phyloP scores from a whole-genome alignment of 2,797 vertebrate species.

The Spondyliosoma cantharus region DNA sequence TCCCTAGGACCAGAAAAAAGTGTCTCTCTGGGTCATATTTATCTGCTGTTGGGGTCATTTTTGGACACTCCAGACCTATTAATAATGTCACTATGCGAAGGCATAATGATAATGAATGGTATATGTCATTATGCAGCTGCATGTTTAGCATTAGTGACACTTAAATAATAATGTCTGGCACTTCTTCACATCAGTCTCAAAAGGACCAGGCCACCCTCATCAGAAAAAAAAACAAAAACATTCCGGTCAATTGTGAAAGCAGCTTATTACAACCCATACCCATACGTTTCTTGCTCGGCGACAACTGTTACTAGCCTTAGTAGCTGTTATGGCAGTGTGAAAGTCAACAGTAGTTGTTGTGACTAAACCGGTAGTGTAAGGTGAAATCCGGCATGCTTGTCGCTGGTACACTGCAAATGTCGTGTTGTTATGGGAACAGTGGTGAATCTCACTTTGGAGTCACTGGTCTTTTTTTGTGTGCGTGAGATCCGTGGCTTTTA shows the following conservation, averaged over 20 bases:
- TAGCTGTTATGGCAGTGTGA: too few relatives aligned
- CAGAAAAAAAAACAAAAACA: too few relatives aligned
- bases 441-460: too few relatives aligned
- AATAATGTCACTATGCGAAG: neutral
- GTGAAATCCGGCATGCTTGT: too few relatives aligned
- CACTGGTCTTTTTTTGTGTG: neutral
- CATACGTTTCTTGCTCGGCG: too few relatives aligned
- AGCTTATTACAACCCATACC: too few relatives aligned
- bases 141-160: conserved; percentile 46
- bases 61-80: conserved; percentile 20
- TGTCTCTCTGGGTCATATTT: conserved; percentile 11
- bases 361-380: too few relatives aligned
- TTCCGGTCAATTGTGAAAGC: too few relatives aligned
- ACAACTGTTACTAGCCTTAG: too few relatives aligned
- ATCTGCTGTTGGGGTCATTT: neutral
- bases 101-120: conserved; percentile 26
- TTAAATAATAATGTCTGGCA: conserved; percentile 5
- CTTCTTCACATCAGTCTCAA: neutral
- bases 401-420: too few relatives aligned
- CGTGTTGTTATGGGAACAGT: too few relatives aligned
- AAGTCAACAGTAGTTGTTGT: too few relatives aligned
- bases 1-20: neutral
- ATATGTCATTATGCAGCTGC: conserved; percentile 41
- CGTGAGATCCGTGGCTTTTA: neutral
- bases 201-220: neutral